These are phyloP conservation scores for Galaxias olidus DNA, from an alignment of 2,797 vertebrate species.

Conservation along the genomic window DNA sequence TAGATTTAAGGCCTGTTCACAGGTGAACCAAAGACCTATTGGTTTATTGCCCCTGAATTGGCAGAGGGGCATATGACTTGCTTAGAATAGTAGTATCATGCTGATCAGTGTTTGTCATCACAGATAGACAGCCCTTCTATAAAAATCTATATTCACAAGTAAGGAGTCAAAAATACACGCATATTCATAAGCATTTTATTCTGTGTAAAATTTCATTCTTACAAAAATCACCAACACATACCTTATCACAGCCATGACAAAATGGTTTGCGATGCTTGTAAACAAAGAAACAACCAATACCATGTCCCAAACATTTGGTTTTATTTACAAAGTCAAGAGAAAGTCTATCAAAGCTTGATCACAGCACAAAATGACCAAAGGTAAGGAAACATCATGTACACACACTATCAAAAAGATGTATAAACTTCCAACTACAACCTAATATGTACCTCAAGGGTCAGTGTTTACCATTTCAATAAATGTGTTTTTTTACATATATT, in stretches of 20 bases:
- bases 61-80: not conserved
- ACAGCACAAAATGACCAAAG: slow-evolving; percentile 91
- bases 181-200: slow-evolving; percentile 83
- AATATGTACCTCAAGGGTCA: slow-evolving; percentile 84
- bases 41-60: not conserved
- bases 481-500: slow-evolving; percentile 70
- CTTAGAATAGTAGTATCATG: not conserved
- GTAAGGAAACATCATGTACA: slow-evolving; percentile 85
- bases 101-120: not conserved
- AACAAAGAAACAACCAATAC: slow-evolving; percentile 84
- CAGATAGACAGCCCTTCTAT: too few relatives aligned
- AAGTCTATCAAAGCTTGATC: slow-evolving; percentile 86
- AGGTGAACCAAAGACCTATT: not conserved
- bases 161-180: not conserved
- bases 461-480: slow-evolving; percentile 77
- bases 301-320: slow-evolving; percentile 80
- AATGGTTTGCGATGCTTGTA: slow-evolving; percentile 84
- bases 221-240: slow-evolving; percentile 90
- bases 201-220: slow-evolving; percentile 96
- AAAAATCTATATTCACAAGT: not conserved
- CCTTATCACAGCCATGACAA: slow-evolving; percentile 97
- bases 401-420: slow-evolving; percentile 88
- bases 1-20: not conserved
- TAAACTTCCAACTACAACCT: slow-evolving; percentile 92
- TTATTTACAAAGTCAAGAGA: slow-evolving; percentile 88